A percentile compares a stretch with the other conserved stretches of the same genome.
phyloP scores from a whole-genome alignment of 2,888 invertebrate species.

The Drosophila pegasa region DNA sequence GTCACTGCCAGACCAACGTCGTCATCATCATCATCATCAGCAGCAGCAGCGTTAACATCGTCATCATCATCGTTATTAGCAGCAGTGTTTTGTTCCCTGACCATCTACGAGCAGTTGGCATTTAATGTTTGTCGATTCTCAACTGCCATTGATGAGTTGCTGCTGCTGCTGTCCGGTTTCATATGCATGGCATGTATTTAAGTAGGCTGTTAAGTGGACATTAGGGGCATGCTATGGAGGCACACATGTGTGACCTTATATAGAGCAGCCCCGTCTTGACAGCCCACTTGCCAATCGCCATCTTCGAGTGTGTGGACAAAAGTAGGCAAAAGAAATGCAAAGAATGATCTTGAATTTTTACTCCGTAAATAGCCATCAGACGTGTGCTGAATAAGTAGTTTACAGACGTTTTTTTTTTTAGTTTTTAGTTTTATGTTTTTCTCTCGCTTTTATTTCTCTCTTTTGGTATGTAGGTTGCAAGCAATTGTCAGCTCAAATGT shows the following conservation, averaged over 20 bases:
- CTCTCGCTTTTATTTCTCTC: background rate
- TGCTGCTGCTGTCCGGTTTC: conserved; percentile 46
- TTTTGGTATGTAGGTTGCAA: conserved; percentile 16
- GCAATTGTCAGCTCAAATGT: conserved; percentile 6
- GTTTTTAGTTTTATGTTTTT: background rate
- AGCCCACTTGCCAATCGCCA: conserved; percentile 52
- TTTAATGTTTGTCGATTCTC: conserved; percentile 46
- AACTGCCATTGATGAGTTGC: conserved; percentile 56
- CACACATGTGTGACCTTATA: conserved; percentile 72
- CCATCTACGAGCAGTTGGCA: conserved; percentile 46
- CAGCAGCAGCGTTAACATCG: conserved; percentile 13
- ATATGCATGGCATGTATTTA: conserved; percentile 75
- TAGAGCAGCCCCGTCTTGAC: conserved; percentile 62
- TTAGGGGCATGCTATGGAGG: conserved; percentile 70
- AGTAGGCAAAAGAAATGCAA: conserved; percentile 29
- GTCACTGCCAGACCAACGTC: conserved; percentile 18
- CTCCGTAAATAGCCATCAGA: conserved; percentile 28
- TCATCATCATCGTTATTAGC: conserved; percentile 9
- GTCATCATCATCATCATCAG: conserved; percentile 19
- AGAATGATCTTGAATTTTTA: conserved; percentile 51
- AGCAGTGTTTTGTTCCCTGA: conserved; percentile 38
- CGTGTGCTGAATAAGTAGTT: conserved; percentile 30
- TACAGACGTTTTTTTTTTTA: background rate
- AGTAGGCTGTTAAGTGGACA: conserved; percentile 79
- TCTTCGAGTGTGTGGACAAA: conserved; percentile 12